Percentiles rank a stretch among this genome's conserved stretches.
Conservation (phyloP, 2,888 invertebrate species). For the Leucophenga montana region DNA sequence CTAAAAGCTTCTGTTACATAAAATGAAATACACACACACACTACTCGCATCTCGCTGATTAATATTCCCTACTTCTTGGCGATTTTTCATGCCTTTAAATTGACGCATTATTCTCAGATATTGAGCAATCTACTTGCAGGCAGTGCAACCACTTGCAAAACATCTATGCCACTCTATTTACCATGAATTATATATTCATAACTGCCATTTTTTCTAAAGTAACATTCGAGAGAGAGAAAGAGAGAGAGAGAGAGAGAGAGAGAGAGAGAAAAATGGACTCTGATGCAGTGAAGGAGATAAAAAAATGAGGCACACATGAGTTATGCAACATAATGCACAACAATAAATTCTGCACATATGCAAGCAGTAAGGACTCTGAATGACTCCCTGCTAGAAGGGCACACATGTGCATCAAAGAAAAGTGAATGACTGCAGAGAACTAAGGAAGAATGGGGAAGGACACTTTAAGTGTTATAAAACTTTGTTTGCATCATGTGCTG, state of each 20-base stretch:
- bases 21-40: neutral
- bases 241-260: neutral
- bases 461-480: conserved; percentile 44
- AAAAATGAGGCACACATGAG: conserved; percentile 32
- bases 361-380: conserved; percentile 17
- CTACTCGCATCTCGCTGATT: too few species aligned
- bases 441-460: conserved; percentile 33
- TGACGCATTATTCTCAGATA: conserved; percentile 45
- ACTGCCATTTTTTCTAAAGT: conserved; percentile 45
- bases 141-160: neutral
- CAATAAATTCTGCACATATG: conserved; percentile 65
- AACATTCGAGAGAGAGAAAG: neutral
- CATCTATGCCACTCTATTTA: conserved; percentile 29
- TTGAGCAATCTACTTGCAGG: conserved; percentile 39
- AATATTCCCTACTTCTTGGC: too few species aligned
- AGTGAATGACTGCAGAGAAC: conserved; percentile 16
- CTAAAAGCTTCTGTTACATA: neutral
- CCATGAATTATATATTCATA: conserved; percentile 62
- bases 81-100: conserved; percentile 42
- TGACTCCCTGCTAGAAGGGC: neutral
- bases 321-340: conserved; percentile 61
- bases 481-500: conserved; percentile 28
- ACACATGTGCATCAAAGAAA: neutral
- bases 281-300: neutral
- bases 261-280: neutral